phyloP scores from a whole-genome alignment of 64 coral and sea anemone genomes.

The Montipora sp. region DNA sequence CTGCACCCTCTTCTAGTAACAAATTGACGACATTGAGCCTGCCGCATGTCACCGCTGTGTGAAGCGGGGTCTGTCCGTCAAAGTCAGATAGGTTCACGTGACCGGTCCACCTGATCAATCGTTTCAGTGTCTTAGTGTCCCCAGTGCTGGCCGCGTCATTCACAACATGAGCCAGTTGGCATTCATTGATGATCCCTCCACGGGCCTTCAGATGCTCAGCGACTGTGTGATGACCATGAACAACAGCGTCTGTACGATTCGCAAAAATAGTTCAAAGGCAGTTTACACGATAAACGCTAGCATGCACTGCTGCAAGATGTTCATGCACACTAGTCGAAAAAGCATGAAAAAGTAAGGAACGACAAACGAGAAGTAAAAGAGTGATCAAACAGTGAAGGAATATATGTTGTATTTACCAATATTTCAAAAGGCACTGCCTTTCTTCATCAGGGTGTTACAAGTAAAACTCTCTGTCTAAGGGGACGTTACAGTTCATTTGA shows the following conservation, averaged over 20 bases:
- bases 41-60: slow-evolving; percentile 65
- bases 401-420: too few species aligned
- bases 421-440: too few species aligned
- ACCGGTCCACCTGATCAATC: slow-evolving; percentile 85
- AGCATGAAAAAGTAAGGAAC: too few species aligned
- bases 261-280: neutral
- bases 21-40: slow-evolving; percentile 65
- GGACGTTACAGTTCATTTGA: too few species aligned
- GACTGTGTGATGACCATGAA: slow-evolving; percentile 66
- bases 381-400: too few species aligned
- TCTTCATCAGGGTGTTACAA: too few species aligned
- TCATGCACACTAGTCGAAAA: too few species aligned
- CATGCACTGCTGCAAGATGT: too few species aligned
- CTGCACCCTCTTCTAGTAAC: slow-evolving; percentile 85
- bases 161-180: slow-evolving; percentile 65
- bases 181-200: slow-evolving; percentile 62
- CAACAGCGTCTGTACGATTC: slow-evolving; percentile 63
- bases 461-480: too few species aligned
- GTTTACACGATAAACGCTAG: too few species aligned
- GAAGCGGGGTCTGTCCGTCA: slow-evolving; percentile 80
- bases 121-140: slow-evolving; percentile 66
- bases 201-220: slow-evolving; percentile 81
- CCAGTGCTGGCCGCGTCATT: slow-evolving; percentile 66
- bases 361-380: too few species aligned
- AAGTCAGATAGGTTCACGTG: slow-evolving; percentile 84